Percentiles rank a stretch among this genome's conserved stretches.
These are phyloP conservation scores for Ericerus pela DNA, from an alignment of 1,140 invertebrate species.

Conservation along the genomic window DNA sequence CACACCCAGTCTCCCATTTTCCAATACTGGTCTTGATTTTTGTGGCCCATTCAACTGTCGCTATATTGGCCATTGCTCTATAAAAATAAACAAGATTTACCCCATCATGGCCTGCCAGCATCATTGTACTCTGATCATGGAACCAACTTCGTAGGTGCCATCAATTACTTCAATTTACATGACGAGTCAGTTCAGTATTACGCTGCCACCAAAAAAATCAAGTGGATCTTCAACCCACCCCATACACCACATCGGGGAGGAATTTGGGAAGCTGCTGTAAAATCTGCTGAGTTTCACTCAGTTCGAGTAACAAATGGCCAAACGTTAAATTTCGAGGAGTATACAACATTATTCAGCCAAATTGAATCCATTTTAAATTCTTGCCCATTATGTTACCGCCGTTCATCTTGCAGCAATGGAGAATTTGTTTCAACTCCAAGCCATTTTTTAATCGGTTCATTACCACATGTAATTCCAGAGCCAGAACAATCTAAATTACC, in stretches of 20 bases:
- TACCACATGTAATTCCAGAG: constrained; percentile 6
- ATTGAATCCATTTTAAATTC: constrained; percentile 28
- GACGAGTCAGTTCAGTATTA: no score
- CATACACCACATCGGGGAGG: constrained; percentile 16
- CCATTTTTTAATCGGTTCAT: constrained; percentile 23
- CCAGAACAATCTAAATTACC: constrained; percentile 16
- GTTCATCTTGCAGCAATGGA: no score
- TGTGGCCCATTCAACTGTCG: no score
- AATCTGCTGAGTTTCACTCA: constrained; percentile 20
- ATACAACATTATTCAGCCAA: constrained; percentile 23
- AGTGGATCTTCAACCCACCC: constrained; percentile 2
- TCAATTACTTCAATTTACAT: not conserved
- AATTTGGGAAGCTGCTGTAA: constrained; percentile 24
- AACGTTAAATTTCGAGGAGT: constrained; percentile 26
- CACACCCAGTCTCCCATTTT: no score
- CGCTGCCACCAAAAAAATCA: no score
- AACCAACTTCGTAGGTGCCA: constrained; percentile 15
- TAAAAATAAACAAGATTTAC: no score
- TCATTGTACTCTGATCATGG: constrained; percentile 29
- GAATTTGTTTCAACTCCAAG: constrained; percentile 24
- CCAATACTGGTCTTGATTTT: no score
- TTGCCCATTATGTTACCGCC: constrained; percentile 22
- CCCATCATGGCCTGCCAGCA: constrained; percentile 26
- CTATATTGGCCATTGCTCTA: no score
- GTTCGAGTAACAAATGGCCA: constrained; percentile 14